Percentiles rank a stretch among this genome's conserved stretches.
phyloP scores from a whole-genome alignment of 2,888 invertebrate species.

The Epiblema foenella region DNA sequence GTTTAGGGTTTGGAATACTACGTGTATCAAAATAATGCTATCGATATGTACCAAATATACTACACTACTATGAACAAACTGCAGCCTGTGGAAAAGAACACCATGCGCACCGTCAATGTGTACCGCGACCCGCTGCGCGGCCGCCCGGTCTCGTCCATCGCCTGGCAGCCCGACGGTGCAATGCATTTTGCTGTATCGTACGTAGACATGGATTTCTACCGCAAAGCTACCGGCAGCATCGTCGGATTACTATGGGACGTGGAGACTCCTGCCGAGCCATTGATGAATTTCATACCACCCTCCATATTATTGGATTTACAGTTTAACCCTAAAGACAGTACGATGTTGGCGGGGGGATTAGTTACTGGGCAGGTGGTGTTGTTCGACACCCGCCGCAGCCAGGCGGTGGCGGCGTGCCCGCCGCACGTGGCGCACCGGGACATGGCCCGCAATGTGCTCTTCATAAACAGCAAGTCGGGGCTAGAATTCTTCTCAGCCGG shows the following conservation, averaged over 20 bases:
- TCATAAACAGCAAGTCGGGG: constrained; percentile 96
- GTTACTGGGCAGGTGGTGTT: constrained; percentile 87
- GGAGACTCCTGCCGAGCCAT: constrained; percentile 93
- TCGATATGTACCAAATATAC: constrained; percentile 96
- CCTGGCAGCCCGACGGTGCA: constrained; percentile 94
- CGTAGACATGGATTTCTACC: constrained; percentile 90
- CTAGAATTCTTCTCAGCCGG: constrained; percentile 96
- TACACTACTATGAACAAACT: constrained; percentile 89
- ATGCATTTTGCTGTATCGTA: constrained; percentile 92
- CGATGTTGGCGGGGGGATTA: constrained; percentile 88
- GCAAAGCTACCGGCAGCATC: constrained; percentile 64
- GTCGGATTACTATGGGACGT: constrained; percentile 93
- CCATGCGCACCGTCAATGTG: constrained; percentile 92
- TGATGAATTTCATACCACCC: constrained; percentile 87
- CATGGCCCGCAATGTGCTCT: constrained; percentile 92
- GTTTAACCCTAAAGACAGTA: constrained; percentile 92
- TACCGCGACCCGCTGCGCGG: constrained; percentile 88
- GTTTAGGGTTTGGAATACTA: constrained; percentile 91
- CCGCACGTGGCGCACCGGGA: constrained; percentile 94
- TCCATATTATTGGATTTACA: constrained; percentile 91
- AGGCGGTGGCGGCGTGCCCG: constrained; percentile 88
- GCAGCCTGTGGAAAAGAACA: constrained; percentile 86
- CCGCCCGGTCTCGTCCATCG: constrained; percentile 90
- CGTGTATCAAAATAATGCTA: constrained; percentile 95
- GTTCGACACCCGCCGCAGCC: constrained; percentile 91